Evolutionary conservation across 2,888 invertebrate genomes (phyloP).

Genomic region (Lagria hirta): DNA sequence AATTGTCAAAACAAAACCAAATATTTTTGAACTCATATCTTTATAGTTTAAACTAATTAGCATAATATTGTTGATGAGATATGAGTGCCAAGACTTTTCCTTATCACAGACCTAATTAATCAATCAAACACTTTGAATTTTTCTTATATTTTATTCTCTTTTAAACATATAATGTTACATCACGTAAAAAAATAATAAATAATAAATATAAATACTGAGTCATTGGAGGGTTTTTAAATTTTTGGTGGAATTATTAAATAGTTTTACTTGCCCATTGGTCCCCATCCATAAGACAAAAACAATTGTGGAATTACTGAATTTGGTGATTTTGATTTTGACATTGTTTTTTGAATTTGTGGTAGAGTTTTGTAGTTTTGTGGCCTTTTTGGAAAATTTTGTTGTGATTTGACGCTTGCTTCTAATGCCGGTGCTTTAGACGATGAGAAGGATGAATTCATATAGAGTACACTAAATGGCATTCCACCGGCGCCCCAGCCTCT

Average conservation of each 20-base stretch:
- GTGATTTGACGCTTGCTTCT: slow-evolving; percentile 5
- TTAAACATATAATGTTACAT: too few relatives aligned
- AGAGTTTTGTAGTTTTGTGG: slow-evolving; percentile 21
- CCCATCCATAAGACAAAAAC: slow-evolving; percentile 59
- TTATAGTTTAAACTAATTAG: too few relatives aligned
- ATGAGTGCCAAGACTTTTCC: too few relatives aligned
- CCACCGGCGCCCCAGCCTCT: slow-evolving; percentile 59
- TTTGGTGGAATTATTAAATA: too few relatives aligned
- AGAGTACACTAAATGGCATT: slow-evolving; percentile 58
- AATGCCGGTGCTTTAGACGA: slow-evolving; percentile 19
- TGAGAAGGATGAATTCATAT: slow-evolving; percentile 47
- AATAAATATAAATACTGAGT: background rate
- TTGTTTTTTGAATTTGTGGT: slow-evolving; percentile 24
- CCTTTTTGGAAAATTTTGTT: slow-evolving; percentile 8
- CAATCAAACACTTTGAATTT: too few relatives aligned
- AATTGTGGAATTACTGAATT: slow-evolving; percentile 57
- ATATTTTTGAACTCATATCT: too few relatives aligned
- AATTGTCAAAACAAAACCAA: too few relatives aligned
- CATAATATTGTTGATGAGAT: too few relatives aligned
- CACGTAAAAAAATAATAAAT: too few relatives aligned
- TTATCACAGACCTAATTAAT: too few relatives aligned
- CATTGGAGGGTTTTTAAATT: background rate
- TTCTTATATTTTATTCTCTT: too few relatives aligned
- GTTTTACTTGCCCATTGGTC: slow-evolving; percentile 52
- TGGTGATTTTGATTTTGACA: slow-evolving; percentile 34